A percentile compares a stretch with the other conserved stretches of the same genome.
These are phyloP conservation scores for Nannospalax galili DNA, from an alignment of 2,113 vertebrate species.

Conservation along the genomic window DNA sequence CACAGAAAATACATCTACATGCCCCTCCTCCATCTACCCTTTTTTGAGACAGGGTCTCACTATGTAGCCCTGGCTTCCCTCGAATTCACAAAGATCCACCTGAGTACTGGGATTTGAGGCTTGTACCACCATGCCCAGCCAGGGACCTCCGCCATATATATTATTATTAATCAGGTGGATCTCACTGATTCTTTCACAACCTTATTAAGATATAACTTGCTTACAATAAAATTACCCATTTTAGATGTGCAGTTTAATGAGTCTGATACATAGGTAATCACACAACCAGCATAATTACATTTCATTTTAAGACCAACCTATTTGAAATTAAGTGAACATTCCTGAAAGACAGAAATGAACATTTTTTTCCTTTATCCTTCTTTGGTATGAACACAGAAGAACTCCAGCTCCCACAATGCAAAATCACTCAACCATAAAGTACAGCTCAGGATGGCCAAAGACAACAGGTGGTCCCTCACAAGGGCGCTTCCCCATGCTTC, in stretches of 20 bases:
- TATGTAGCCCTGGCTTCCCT: no score
- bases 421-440: no score
- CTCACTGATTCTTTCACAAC: neutral
- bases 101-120: no score
- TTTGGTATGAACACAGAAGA: neutral
- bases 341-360: neutral
- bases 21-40: no score
- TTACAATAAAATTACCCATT: neutral
- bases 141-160: no score
- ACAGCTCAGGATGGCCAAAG: neutral
- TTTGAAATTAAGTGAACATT: neutral
- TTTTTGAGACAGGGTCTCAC: no score
- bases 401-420: neutral
- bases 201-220: neutral
- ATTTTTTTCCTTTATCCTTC: neutral
- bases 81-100: no score
- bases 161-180: neutral
- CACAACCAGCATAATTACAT: neutral
- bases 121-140: no score
- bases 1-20: neutral
- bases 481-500: neutral
- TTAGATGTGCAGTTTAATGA: neutral
- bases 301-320: neutral
- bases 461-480: neutral
- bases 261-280: neutral